Evolutionary conservation across 1,140 invertebrate genomes (phyloP), one percentile per base, ranked within the genome.

Genomic region (Drosophila obscura): DNA sequence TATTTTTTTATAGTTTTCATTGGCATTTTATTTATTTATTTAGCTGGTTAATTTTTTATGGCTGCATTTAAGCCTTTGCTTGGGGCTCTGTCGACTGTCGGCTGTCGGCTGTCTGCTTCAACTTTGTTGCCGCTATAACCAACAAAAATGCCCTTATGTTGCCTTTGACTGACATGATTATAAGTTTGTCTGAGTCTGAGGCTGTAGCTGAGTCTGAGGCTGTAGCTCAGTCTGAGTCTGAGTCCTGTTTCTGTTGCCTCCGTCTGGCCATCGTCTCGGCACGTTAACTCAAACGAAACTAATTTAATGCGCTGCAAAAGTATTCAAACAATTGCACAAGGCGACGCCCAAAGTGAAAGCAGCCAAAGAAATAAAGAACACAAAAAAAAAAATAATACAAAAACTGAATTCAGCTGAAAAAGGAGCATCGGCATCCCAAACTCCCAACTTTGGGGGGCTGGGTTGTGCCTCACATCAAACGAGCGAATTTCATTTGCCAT

Each of bases 221-320:
- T 49, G 45, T 39, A 58, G 72, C 67, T 43, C 15, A 51, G 28
- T 11, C 11, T 39, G 13, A 6, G 43, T 45, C 57, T 71, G 62
- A 58, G 63, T 31, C 31, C 31, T 31, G 31, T 31, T 31, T 31
- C 8, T 31, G 31, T 31, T 31, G 31, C 31, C 31, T 31, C 4
- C 8, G 31, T 68, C 69, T 57, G 50, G 63, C 68, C 69, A 41
- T 50, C 71, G 79, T 72, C 80, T 48, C 65, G 82, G 73, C 82
- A 88, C 85, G 84, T 90, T 88, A 89, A 89, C 84, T 89, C 84
- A 89, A 89, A 89, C 84, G 84, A 89, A 89, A 89, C 84, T 89
- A 89, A 89, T 89, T 89, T 89, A 88, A 88, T 88, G 83, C 84
- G 84, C 83, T 89, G 83, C 79, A 88, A 88, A 88, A 88, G 83